Percentiles rank a stretch among this genome's conserved stretches.
Conservation (phyloP, 2,888 invertebrate genomes). For the Icerya purchasi region DNA sequence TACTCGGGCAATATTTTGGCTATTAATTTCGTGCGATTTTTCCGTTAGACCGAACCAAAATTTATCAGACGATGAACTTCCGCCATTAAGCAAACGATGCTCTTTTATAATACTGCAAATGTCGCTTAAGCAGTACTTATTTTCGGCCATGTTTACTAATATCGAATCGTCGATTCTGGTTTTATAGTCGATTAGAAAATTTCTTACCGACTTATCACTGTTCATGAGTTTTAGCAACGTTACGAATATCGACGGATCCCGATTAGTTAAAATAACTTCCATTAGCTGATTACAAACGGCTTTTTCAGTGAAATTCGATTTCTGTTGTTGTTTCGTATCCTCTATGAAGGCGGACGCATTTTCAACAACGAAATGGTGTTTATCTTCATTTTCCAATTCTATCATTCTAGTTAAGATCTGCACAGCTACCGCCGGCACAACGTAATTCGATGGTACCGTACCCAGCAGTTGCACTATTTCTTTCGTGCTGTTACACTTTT, state of each 20-base stretch:
- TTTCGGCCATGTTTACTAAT: constrained; percentile 36
- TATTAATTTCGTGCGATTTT: constrained; percentile 34
- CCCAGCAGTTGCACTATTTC: constrained; percentile 27
- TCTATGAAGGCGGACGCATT: constrained; percentile 15
- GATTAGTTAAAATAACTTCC: constrained; percentile 27
- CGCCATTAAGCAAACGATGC: constrained; percentile 30
- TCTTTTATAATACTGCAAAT: constrained; percentile 36
- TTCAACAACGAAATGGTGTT: constrained; percentile 14
- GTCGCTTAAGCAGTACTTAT: constrained; percentile 34
- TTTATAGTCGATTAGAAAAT: constrained; percentile 20
- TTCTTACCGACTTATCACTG: constrained; percentile 19
- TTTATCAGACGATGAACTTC: constrained; percentile 36
- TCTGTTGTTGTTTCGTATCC: constrained; percentile 21
- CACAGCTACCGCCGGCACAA: constrained; percentile 28
- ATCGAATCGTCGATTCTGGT: constrained; percentile 38
- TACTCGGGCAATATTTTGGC: constrained; percentile 33
- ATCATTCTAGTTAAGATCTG: constrained; percentile 28
- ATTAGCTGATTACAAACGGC: constrained; percentile 29
- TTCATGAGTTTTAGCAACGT: constrained; percentile 26
- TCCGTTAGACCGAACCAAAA: constrained; percentile 42
- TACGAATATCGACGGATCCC: constrained; percentile 26
- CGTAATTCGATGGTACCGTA: constrained; percentile 27
- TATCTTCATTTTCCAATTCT: constrained; percentile 24
- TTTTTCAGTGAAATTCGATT: constrained; percentile 24
- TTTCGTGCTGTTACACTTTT: constrained; percentile 22